These are phyloP conservation scores for Marisa cornuarietis DNA, from an alignment of 1,140 invertebrate genomes.

Conservation along the genomic window DNA sequence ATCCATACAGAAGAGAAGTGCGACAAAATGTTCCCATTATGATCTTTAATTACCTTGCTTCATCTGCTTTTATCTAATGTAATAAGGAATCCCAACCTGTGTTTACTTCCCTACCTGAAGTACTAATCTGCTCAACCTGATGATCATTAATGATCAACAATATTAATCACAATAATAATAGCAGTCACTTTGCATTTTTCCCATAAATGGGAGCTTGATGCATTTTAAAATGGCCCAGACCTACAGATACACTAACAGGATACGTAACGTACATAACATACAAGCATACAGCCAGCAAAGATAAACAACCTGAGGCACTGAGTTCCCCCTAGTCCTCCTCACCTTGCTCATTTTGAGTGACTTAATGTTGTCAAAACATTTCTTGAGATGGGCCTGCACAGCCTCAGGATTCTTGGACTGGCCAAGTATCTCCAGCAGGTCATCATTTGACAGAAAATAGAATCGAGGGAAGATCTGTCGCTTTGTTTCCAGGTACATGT, in stretches of 20 bases:
- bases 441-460: slow-evolving; percentile 68
- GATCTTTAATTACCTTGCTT: no score
- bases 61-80: no score
- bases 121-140: no score
- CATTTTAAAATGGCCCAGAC: not conserved
- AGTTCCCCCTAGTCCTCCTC: not conserved
- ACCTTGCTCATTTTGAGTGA: slow-evolving; percentile 65
- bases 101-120: no score
- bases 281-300: no score
- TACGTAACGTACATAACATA: no score
- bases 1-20: no score
- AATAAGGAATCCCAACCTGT: no score
- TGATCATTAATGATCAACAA: not conserved
- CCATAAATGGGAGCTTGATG: not conserved
- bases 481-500: slow-evolving; percentile 68
- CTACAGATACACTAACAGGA: no score
- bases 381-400: slow-evolving; percentile 66
- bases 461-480: slow-evolving; percentile 67
- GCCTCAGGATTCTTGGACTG: slow-evolving; percentile 66
- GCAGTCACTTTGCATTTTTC: not conserved
- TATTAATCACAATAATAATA: not conserved
- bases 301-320: no score
- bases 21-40: no score
- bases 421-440: slow-evolving; percentile 67
- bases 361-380: slow-evolving; percentile 67